A percentile compares a stretch with the other conserved stretches of the same genome.
Conservation (phyloP, 1,140 invertebrate genomes). For the Solenopsis fugax region DNA sequence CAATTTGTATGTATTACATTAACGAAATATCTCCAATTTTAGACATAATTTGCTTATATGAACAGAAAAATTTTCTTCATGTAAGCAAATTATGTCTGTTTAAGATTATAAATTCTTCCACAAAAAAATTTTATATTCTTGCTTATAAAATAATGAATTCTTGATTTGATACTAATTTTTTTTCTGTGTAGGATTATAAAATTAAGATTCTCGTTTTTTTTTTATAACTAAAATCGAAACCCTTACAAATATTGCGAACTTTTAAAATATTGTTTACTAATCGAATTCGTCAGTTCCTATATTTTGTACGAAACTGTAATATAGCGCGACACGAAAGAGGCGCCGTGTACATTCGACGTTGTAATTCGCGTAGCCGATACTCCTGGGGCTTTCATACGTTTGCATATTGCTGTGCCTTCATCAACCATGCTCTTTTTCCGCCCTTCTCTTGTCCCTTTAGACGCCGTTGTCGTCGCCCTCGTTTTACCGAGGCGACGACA, state of each 20-base stretch:
- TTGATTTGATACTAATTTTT: too few relatives aligned
- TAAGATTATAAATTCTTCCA: too few relatives aligned
- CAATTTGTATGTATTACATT: too few relatives aligned
- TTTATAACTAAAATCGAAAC: background rate
- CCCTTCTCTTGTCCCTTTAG: background rate
- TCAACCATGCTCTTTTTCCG: conserved; percentile 44
- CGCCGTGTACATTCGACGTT: background rate
- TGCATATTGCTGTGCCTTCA: conserved; percentile 66
- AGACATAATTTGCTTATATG: too few relatives aligned
- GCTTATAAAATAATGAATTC: too few relatives aligned
- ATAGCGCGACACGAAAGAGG: conserved; percentile 86
- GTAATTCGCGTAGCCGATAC: conserved; percentile 66
- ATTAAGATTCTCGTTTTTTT: background rate
- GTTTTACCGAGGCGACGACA: conserved; percentile 11
- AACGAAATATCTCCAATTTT: too few relatives aligned
- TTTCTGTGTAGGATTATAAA: background rate
- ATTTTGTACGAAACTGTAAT: conserved; percentile 63
- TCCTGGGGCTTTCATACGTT: conserved; percentile 54
- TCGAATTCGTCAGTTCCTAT: background rate
- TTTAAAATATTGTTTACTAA: conserved; percentile 3
- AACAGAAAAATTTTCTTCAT: too few relatives aligned
- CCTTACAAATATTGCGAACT: background rate
- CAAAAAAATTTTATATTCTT: too few relatives aligned
- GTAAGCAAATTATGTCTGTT: too few relatives aligned
- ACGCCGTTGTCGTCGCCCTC: conserved; percentile 33